Evolutionary conservation across 2,888 invertebrate genomes (phyloP).

Genomic region (Mamestra brassicae): DNA sequence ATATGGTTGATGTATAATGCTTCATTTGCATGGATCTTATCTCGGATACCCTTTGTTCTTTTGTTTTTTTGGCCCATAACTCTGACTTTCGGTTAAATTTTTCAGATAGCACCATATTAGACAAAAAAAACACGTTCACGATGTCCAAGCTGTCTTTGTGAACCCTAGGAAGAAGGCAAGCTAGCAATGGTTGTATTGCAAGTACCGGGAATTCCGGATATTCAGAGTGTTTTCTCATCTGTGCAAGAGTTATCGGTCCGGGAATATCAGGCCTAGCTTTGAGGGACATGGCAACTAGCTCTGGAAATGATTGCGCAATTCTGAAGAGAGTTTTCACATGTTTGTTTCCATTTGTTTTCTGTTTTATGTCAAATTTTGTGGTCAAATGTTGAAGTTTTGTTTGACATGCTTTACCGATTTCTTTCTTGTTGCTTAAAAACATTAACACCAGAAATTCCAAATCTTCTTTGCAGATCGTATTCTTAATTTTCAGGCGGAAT

Average conservation of each 20-base stretch:
- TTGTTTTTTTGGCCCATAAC: background rate
- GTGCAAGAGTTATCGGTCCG: background rate
- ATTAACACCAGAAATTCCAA: background rate
- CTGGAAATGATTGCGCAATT: slow-evolving; percentile 22
- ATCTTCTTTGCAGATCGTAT: background rate
- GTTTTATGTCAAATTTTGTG: slow-evolving; percentile 1
- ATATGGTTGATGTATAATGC: background rate
- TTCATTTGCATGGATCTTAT: background rate
- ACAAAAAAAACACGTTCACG: background rate
- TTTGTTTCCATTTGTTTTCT: background rate
- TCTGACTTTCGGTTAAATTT: background rate
- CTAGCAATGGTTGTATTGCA: too few relatives aligned
- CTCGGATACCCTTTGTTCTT: background rate
- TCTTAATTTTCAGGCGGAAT: background rate
- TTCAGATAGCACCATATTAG: slow-evolving; percentile 18
- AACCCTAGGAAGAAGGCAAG: too few relatives aligned
- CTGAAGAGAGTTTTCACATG: slow-evolving; percentile 11
- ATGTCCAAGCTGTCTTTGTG: background rate
- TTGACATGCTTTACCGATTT: background rate
- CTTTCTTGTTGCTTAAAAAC: background rate
- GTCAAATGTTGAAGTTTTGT: background rate
- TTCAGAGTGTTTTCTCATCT: background rate
- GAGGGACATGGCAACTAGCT: background rate
- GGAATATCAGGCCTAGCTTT: background rate
- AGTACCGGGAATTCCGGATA: too few relatives aligned